Conservation (phyloP, 2,888 invertebrate genomes). For the Limnephilus rhombicus region DNA sequence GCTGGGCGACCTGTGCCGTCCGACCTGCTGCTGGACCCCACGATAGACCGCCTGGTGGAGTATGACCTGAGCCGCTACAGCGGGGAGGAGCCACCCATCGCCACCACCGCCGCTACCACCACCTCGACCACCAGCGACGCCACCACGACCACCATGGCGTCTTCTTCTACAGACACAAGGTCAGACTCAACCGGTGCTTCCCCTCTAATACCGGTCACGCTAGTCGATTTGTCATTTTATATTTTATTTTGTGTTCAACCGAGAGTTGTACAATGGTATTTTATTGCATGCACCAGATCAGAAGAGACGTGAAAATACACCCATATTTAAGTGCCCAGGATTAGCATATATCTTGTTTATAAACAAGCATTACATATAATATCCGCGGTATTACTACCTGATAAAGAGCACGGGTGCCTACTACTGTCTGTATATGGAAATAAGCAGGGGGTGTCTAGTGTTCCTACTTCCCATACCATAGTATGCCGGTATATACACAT, state of each 20-base stretch:
- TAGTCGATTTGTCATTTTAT: not conserved
- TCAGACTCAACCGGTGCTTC: not conserved
- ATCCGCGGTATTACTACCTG: not conserved
- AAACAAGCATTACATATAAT: not conserved
- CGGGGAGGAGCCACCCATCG: constrained; percentile 71
- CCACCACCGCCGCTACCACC: constrained; percentile 66
- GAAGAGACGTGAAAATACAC: not conserved
- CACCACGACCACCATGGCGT: constrained; percentile 16
- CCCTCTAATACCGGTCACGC: not conserved
- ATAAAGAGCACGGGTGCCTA: not conserved
- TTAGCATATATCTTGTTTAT: not conserved
- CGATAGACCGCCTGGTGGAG: constrained; percentile 88
- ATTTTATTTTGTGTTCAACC: not conserved
- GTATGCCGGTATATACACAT: not conserved
- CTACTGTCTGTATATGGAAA: not conserved
- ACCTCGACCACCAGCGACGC: constrained; percentile 22
- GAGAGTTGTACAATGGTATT: not conserved
- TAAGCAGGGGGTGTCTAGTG: not conserved
- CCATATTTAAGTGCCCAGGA: not conserved
- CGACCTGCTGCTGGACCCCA: constrained; percentile 82
- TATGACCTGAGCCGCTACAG: constrained; percentile 85
- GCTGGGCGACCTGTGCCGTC: constrained; percentile 86
- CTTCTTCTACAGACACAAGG: constrained; percentile 29
- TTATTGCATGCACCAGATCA: not conserved
- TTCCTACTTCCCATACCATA: not conserved